Conservation (phyloP, 1,140 invertebrate genomes). For the Drosophila asahinai region DNA sequence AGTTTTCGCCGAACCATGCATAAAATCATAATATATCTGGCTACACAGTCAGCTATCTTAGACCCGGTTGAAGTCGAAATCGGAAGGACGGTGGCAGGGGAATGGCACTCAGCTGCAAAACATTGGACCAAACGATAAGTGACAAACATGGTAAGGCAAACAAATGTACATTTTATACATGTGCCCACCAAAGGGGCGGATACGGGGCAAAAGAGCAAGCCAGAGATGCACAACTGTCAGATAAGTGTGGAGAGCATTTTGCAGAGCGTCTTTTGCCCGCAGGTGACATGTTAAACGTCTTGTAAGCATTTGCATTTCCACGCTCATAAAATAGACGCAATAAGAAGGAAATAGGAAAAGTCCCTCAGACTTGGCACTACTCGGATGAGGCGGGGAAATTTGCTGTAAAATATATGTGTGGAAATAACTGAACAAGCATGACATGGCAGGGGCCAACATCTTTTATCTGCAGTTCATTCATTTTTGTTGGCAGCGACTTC, state of each 20-base stretch:
- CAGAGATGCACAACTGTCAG: conserved; percentile 78
- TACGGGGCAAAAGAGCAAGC: conserved; percentile 2
- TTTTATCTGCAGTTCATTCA: conserved; percentile 73
- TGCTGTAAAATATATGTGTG: conserved; percentile 47
- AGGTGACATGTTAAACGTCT: conserved; percentile 83
- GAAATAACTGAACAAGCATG: conserved; percentile 67
- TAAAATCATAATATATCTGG: conserved; percentile 77
- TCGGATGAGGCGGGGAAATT: conserved; percentile 36
- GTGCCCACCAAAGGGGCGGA: conserved; percentile 8
- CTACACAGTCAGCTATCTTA: conserved; percentile 35
- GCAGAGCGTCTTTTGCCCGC: conserved; percentile 68
- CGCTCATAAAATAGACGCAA: conserved; percentile 44
- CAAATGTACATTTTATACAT: conserved; percentile 80
- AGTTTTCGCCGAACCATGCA: conserved; percentile 63
- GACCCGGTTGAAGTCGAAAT: conserved; percentile 24
- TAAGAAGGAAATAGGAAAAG: conserved; percentile 37
- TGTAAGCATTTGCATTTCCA: conserved; percentile 79
- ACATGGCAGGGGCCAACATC: conserved; percentile 39
- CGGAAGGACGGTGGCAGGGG: conserved; percentile 33
- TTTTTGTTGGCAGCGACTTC: conserved; percentile 62
- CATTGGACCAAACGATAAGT: conserved; percentile 76
- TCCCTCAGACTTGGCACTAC: neutral
- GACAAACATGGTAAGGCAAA: conserved; percentile 78
- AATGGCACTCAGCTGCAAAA: conserved; percentile 54
- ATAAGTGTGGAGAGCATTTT: conserved; percentile 76